Conservation (phyloP, 2,113 vertebrate species). For the Hepsetus odoe region DNA sequence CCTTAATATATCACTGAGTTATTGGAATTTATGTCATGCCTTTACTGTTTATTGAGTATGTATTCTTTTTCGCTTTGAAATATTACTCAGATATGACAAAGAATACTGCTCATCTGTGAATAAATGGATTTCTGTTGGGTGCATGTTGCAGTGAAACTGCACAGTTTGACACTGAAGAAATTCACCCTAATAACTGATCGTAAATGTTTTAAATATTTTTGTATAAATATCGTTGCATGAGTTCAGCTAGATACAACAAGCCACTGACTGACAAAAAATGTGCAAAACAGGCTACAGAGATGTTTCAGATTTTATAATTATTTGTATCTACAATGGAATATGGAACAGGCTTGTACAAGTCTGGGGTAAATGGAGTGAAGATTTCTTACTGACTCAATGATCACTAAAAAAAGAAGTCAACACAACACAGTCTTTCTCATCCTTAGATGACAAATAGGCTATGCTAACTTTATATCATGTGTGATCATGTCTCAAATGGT, state of each 20-base stretch:
- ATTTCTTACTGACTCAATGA: constrained; percentile 21
- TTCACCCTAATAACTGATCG: constrained; percentile 8
- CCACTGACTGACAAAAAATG: constrained; percentile 25
- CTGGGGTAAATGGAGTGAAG: too few relatives aligned
- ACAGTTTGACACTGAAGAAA: neutral
- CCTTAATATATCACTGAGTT: constrained; percentile 46
- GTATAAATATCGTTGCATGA: constrained; percentile 33
- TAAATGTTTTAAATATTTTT: constrained; percentile 32
- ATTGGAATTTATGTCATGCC: constrained; percentile 37
- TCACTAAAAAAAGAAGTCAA: neutral
- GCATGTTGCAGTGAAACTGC: constrained; percentile 13
- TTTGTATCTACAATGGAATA: constrained; percentile 27
- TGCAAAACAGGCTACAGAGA: neutral
- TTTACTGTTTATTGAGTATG: constrained; percentile 23
- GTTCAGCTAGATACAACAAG: constrained; percentile 4
- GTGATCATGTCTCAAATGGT: constrained; percentile 10
- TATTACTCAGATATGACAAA: constrained; percentile 3
- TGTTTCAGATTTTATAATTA: constrained; percentile 17
- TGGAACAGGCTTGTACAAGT: too few relatives aligned
- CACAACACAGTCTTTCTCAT: constrained; percentile 1
- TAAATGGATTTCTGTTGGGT: neutral
- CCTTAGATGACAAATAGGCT: neutral
- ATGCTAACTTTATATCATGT: neutral
- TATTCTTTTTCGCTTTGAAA: constrained; percentile 15
- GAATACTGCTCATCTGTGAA: neutral